Evolutionary conservation across 2,113 vertebrate genomes (phyloP), one percentile per base, ranked within the genome.

Genomic region (Rhinopomastus cyanomelas): DNA sequence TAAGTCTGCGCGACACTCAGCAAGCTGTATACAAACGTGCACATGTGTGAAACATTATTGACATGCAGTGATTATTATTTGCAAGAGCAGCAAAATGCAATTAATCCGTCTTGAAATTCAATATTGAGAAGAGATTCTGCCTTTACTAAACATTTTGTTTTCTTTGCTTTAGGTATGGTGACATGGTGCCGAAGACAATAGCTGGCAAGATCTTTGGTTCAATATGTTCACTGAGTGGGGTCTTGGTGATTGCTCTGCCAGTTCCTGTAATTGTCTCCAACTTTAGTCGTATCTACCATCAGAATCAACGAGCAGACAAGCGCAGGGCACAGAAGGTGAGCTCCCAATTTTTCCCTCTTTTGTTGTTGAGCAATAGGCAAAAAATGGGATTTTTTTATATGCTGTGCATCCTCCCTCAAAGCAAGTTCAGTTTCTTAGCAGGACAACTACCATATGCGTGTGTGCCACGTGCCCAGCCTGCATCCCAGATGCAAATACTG

Each of bases 121-220:
- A 76, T 74, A 36, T 49, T 53, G 19, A 79, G 16, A 65, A 76
- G 55, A 62, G 5, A 29, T 71, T 67, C 66, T 60, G 9, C 53
- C 46, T 77, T 82, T 66, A 59, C 6, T 64, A 80, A 94, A 4
- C 2, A 1, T 76, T 83, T 74, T 90, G 19, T 82, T 95, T 49
- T 89, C 36, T 97, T 71, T 90, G 36, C 82, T 52, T 5, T 92
- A 99, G 99, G 81, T 99, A 99, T 68, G 98, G 99, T 20, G 98
- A 99, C 96, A 99, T 99, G 98, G 99, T 99, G 23, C 99, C 99
- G 13, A 99, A 99, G 97, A 99, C 99, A 85, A 99, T 99, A 90
- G 98, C 98, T 95, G 99, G 99, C 88, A 99, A 99, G 98, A 98
- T 99, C 75, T 98, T 99, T 81, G 99, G 98, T 64, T 99, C 99